Percentiles rank a stretch among this genome's conserved stretches.
Evolutionary conservation across 2,888 invertebrate species (phyloP).

Genomic region (Liposcelis brunnea): DNA sequence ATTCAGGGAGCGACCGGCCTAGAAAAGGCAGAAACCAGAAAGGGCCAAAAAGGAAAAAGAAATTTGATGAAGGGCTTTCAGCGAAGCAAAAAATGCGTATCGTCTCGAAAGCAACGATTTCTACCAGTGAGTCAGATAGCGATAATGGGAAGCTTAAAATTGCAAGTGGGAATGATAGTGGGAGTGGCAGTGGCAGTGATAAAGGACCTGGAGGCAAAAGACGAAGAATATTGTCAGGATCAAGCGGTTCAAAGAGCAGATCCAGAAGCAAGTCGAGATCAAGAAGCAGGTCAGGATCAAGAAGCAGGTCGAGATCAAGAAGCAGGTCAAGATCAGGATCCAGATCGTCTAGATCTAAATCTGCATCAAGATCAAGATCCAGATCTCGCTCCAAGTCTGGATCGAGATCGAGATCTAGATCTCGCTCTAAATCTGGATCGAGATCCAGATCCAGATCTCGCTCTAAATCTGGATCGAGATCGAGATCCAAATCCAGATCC

Average conservation of each 20-base stretch:
- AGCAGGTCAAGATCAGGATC: slow-evolving; percentile 28
- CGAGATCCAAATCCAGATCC: slow-evolving; percentile 21
- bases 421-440: slow-evolving; percentile 22
- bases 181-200: slow-evolving; percentile 15
- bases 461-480: slow-evolving; percentile 16
- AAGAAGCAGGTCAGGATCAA: slow-evolving; percentile 22
- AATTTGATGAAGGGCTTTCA: slow-evolving; percentile 48
- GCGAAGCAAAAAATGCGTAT: slow-evolving; percentile 75
- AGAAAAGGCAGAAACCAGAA: slow-evolving; percentile 21
- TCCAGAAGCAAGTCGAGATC: slow-evolving; percentile 30
- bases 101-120: slow-evolving; percentile 88
- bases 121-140: slow-evolving; percentile 70
- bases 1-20: slow-evolving; percentile 44
- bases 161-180: slow-evolving; percentile 24
- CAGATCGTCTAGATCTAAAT: slow-evolving; percentile 14
- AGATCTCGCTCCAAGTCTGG: slow-evolving; percentile 20
- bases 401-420: slow-evolving; percentile 18
- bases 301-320: slow-evolving; percentile 25
- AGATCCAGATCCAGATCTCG: slow-evolving; percentile 22
- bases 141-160: slow-evolving; percentile 36
- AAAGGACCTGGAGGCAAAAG: slow-evolving; percentile 11
- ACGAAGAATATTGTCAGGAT: slow-evolving; percentile 21
- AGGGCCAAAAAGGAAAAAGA: slow-evolving; percentile 18
- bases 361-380: slow-evolving; percentile 27
- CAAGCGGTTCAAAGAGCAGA: slow-evolving; percentile 28